Conservation (phyloP, 2,797 vertebrate genomes). For the Oreortyx pictus region DNA sequence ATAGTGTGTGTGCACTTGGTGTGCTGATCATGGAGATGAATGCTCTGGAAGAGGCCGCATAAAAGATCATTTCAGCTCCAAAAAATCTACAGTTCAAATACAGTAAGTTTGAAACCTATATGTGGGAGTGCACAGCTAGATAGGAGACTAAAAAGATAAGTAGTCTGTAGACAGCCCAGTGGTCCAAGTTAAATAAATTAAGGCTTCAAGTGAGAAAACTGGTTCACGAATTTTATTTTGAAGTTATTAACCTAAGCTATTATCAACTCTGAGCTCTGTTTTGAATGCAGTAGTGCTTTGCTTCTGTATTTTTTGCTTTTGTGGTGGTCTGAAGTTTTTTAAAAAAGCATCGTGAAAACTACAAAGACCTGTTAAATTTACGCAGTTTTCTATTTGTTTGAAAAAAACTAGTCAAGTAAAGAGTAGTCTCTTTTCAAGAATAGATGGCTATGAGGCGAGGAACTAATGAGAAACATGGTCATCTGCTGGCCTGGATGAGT, state of each 20-base stretch:
- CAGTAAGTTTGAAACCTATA: neutral
- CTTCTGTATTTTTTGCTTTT: neutral
- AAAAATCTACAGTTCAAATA: neutral
- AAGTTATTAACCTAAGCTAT: neutral
- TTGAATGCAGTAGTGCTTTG: neutral
- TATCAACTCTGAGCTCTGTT: neutral
- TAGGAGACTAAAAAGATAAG: neutral
- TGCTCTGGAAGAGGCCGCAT: neutral
- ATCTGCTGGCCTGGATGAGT: neutral
- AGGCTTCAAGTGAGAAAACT: neutral
- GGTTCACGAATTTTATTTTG: neutral
- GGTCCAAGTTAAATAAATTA: neutral
- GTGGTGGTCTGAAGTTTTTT: neutral
- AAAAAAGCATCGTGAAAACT: neutral
- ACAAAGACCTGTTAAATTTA: neutral
- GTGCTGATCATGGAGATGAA: neutral
- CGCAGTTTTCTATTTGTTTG: neutral
- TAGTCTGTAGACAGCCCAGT: neutral
- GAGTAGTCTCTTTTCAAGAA: neutral
- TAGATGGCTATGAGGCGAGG: neutral
- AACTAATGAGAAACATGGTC: neutral
- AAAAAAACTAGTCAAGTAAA: neutral
- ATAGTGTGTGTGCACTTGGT: accelerated
- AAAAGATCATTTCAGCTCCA: neutral
- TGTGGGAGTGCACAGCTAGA: neutral